Evolutionary conservation across 2,113 vertebrate genomes (phyloP).

Genomic region (Vulpes vulpes): DNA sequence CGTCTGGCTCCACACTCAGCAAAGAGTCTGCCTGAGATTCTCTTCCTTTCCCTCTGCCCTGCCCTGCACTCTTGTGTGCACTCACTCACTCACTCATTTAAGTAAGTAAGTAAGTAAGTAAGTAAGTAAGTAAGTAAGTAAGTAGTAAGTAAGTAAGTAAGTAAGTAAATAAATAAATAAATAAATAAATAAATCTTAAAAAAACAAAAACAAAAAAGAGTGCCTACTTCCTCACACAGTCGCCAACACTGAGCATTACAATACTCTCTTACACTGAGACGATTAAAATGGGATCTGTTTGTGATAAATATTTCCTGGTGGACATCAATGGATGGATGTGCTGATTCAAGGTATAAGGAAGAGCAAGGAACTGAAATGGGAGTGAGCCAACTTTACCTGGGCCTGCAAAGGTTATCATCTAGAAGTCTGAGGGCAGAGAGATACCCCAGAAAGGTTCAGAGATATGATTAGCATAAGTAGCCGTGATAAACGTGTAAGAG

Average conservation of each 20-base stretch:
- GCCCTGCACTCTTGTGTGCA: background rate
- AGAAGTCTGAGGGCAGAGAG: background rate
- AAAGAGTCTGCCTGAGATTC: background rate
- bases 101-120: background rate
- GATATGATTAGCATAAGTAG: background rate
- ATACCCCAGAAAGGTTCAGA: background rate
- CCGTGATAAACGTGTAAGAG: background rate
- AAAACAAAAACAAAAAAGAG: background rate
- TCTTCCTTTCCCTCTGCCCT: background rate
- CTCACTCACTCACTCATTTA: too few relatives aligned
- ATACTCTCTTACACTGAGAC: background rate
- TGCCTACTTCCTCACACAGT: background rate
- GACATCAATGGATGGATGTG: background rate
- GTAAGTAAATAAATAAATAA: background rate
- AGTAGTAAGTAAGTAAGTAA: background rate
- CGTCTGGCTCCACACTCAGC: background rate
- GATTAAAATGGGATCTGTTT: background rate
- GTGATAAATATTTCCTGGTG: background rate
- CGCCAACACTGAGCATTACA: background rate
- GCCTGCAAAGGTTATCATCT: background rate
- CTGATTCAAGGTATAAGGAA: background rate
- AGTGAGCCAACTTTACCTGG: background rate
- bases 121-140: background rate
- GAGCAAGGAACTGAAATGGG: background rate
- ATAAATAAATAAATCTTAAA: background rate